Evolutionary conservation across 2,113 vertebrate species (phyloP).

Genomic region (Mus spicilegus): DNA sequence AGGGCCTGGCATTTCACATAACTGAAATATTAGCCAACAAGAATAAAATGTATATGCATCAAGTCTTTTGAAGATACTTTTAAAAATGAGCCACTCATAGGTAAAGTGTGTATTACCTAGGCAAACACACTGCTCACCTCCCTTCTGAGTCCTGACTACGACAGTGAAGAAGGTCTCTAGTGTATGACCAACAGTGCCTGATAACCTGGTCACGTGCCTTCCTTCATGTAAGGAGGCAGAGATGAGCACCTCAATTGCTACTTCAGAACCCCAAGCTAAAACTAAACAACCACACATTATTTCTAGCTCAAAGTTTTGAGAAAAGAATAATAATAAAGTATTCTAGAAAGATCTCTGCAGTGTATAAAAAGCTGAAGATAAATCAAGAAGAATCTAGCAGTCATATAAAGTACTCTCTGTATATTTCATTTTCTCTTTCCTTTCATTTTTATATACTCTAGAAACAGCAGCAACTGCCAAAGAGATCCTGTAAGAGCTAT

Average conservation of each 20-base stretch:
- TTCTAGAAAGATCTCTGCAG: not conserved
- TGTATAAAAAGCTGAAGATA: slow-evolving; percentile 20
- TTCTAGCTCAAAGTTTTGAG: slow-evolving; percentile 39
- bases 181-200: not conserved
- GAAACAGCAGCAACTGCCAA: not conserved
- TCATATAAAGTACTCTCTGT: not conserved
- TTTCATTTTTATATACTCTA: not conserved
- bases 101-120: slow-evolving; percentile 56
- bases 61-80: slow-evolving; percentile 47
- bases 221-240: slow-evolving; percentile 19
- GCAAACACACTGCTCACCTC: slow-evolving; percentile 52
- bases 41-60: slow-evolving; percentile 69
- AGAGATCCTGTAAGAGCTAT: slow-evolving; percentile 12
- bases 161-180: slow-evolving; percentile 52
- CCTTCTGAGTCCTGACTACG: slow-evolving; percentile 33
- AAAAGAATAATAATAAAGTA: slow-evolving; percentile 4
- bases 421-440: not conserved
- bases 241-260: slow-evolving; percentile 24
- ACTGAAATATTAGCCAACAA: slow-evolving; percentile 58
- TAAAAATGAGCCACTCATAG: slow-evolving; percentile 8
- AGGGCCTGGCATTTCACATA: slow-evolving; percentile 46
- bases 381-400: slow-evolving; percentile 13
- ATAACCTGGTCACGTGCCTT: not conserved
- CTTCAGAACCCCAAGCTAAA: slow-evolving; percentile 45
- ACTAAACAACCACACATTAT: slow-evolving; percentile 54